Base-by-base conservation (phyloP, 2,113 vertebrate species). In the Tenebrosternarchus preto region DNA sequence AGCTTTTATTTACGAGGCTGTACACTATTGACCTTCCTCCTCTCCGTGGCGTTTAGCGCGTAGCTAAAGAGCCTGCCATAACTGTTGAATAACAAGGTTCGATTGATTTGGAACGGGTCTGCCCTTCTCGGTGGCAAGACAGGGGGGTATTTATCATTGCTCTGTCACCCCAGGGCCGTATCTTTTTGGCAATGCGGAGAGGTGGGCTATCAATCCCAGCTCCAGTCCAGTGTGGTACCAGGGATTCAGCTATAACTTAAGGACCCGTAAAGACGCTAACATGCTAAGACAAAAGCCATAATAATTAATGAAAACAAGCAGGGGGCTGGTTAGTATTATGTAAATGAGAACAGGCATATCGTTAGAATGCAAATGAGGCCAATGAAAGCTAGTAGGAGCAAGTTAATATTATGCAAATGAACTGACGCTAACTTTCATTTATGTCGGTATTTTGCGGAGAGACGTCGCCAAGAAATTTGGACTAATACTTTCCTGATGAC, bases 41-140 rank as follows among this genome's bases (percentile, higher is more conserved):
- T 63, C 39, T 59, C 57, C 71, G 50, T 31, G 24, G 63, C 70
- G 78, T 61, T 50, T 50, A 50, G 43, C 43, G 43, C 43, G 43
- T 50, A 43, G 61, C 60, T 57, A 72, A 72, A 82, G 75, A 22
- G 24, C 29, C 9, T 2, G 73, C 8, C 9, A 43, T 88, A 86
- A 89, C 81, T 82, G 84, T 69, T 78, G 84, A 83, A 87, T 85
- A 86, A 87, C 85, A 83, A 80, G 86, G 81, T 84, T 84, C 84
- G 82, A 82, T 86, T 88, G 86, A 86, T 87, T 82, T 82, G 73
- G 82, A 84, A 81, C 71, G 80, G 75, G 83, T 73, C 60, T 60
- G 76, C 82, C 80, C 74, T 73, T 86, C 73, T 83, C 83, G 85
- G 85, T 81, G 82, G 77, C 43, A 31, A 60, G 77, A 77, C 77